Evolutionary conservation across 2,797 vertebrate species (phyloP).

Genomic region (Pogoniulus pusillus): DNA sequence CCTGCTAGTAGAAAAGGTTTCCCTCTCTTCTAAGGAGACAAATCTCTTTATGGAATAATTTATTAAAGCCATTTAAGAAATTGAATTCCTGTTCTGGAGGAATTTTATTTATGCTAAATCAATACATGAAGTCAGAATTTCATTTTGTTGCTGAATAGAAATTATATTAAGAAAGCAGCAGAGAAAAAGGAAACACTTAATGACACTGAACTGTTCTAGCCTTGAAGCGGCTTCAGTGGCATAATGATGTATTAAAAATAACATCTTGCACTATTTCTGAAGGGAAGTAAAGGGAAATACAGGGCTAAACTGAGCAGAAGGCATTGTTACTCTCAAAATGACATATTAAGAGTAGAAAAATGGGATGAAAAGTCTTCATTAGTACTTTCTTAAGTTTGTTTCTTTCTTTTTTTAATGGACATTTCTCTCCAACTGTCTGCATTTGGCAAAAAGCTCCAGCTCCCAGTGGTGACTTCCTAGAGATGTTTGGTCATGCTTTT

Average conservation of each 20-base stretch:
- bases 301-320: background rate
- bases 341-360: background rate
- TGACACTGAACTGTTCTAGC: background rate
- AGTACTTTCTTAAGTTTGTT: background rate
- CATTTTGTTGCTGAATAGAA: conserved; percentile 9
- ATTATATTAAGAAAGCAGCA: conserved; percentile 3
- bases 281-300: background rate
- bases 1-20: background rate
- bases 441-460: background rate
- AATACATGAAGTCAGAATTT: conserved; percentile 55
- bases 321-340: background rate
- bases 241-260: conserved; percentile 6
- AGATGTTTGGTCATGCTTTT: background rate
- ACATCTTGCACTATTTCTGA: background rate
- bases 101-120: conserved; percentile 65
- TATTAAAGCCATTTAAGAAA: conserved; percentile 51
- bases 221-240: background rate
- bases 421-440: background rate
- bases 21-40: background rate
- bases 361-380: background rate
- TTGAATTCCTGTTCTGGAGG: conserved; percentile 16
- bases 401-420: background rate
- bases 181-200: conserved; percentile 22
- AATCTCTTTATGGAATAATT: conserved; percentile 23
- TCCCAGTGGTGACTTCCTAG: background rate